These are phyloP conservation scores for Spodoptera frugiperda DNA, from an alignment of 1,140 invertebrate species.

Conservation along the genomic window DNA sequence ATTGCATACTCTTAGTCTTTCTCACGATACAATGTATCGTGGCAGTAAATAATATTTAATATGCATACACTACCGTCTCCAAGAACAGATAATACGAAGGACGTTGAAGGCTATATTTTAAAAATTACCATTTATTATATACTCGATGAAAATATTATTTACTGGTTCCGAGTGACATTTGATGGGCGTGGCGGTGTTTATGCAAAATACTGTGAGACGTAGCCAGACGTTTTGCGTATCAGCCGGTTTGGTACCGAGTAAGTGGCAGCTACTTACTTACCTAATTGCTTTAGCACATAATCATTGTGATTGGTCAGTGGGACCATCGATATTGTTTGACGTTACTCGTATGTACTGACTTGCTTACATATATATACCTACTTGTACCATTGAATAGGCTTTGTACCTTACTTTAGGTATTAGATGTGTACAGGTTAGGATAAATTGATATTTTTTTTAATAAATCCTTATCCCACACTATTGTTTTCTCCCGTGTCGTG, in stretches of 20 bases:
- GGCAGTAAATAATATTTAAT: slow-evolving; percentile 35
- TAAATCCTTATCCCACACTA: no score
- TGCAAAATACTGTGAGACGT: slow-evolving; percentile 55
- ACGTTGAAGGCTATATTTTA: slow-evolving; percentile 39
- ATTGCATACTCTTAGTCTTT: slow-evolving; percentile 22
- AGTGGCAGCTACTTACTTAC: slow-evolving; percentile 65
- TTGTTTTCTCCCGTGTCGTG: no score
- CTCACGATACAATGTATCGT: slow-evolving; percentile 18
- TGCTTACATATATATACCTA: neutral
- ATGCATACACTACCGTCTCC: slow-evolving; percentile 7
- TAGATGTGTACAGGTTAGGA: no score
- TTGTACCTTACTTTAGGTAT: no score
- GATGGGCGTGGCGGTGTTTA: slow-evolving; percentile 63
- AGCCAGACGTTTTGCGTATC: slow-evolving; percentile 25
- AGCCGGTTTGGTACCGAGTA: slow-evolving; percentile 48
- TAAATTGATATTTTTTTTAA: no score
- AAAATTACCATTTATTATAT: slow-evolving; percentile 50
- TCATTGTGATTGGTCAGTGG: slow-evolving; percentile 60
- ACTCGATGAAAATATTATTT: slow-evolving; percentile 50
- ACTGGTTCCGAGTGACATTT: slow-evolving; percentile 55
- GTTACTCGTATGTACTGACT: neutral
- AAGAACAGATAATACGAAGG: slow-evolving; percentile 31
- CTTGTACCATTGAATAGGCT: neutral
- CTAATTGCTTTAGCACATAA: slow-evolving; percentile 60
- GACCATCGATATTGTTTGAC: neutral